Evolutionary conservation across 2,888 invertebrate genomes (phyloP).

Genomic region (Halictus quadricinctus): DNA sequence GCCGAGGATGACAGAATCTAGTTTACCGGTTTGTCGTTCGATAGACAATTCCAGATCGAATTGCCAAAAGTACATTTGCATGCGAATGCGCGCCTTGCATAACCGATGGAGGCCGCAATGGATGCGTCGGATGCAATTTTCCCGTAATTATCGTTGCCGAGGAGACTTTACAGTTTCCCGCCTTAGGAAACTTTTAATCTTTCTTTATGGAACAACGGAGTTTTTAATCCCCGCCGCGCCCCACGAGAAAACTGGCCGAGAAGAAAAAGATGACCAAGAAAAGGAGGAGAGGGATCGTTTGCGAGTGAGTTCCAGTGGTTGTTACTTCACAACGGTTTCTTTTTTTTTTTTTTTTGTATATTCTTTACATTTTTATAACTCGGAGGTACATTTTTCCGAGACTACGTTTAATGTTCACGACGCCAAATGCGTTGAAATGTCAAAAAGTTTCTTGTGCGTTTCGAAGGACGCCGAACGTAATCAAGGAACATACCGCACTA

Average conservation of each 20-base stretch:
- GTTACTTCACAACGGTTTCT: background rate
- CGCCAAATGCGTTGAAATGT: constrained; percentile 22
- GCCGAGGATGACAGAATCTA: background rate
- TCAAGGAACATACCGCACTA: constrained; percentile 47
- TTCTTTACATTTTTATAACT: constrained; percentile 47
- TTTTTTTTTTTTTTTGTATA: background rate
- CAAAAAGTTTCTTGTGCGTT: constrained; percentile 51
- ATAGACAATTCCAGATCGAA: background rate
- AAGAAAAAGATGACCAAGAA: background rate
- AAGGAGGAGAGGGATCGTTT: background rate
- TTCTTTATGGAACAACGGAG: background rate
- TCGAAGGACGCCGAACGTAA: constrained; percentile 21
- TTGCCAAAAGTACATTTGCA: constrained; percentile 19
- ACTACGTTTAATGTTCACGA: constrained; percentile 18
- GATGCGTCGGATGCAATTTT: constrained; percentile 15
- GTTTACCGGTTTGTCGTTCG: background rate
- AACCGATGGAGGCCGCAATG: constrained; percentile 11
- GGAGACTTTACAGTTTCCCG: background rate
- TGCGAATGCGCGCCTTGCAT: constrained; percentile 6
- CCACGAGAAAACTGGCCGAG: background rate
- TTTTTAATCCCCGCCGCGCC: constrained; percentile 20
- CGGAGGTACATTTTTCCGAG: constrained; percentile 35
- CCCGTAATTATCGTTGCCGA: constrained; percentile 31
- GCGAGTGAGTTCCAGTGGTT: background rate
- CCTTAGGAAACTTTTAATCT: constrained; percentile 18